Evolutionary conservation across 2,113 vertebrate genomes (phyloP), one percentile per base, ranked within the genome.

Genomic region (Odobenus rosmarus): DNA sequence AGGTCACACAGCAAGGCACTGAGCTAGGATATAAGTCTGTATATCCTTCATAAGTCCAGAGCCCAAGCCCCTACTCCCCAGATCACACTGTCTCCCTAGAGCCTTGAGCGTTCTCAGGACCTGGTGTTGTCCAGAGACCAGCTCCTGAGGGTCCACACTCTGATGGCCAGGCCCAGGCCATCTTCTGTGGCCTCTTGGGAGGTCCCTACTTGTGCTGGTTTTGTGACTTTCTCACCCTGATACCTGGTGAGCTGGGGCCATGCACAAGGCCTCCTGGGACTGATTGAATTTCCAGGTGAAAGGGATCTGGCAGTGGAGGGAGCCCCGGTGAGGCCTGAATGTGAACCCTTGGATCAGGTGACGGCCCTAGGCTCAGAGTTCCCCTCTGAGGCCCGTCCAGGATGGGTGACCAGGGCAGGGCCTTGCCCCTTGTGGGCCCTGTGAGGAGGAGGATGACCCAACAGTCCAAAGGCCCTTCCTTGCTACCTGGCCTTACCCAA

Each of bases 211-310:
- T 62, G 8, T 92, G 51, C 57, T 90, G n/a, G 39, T 82, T 96
- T 96, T 81, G 80, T 98, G 53, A 94, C 87, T 96, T 96, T 93
- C 87, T 97, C 49, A 74, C 72, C 55, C 85, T 81, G 64, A 77
- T 88, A 77, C 33, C 64, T 3, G 2, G 62, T 77, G 71, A 96
- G 64, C 84, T 90, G 77, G 53, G 95, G 94, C 88, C 91, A 96
- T 1, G 3, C 76, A 74, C 31, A 57, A 90, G 94, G 94, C 88
- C 85, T 95, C 92, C 74, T 51, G 85, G 49, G 95, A 96, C 94
- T 90, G 97, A 96, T 97, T 96, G 93, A 96, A 95, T 98, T 97
- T 97, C 98, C 33, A 94, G 59, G 64, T 98, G 97, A 97, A 98
- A 98, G 87, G 49, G 97, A 98, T 97, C 95, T 96, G 57, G 67